A percentile compares a stretch with the other conserved stretches of the same genome.
phyloP scores from a whole-genome alignment of 2,888 invertebrate species.

The Pandemis heparana region DNA sequence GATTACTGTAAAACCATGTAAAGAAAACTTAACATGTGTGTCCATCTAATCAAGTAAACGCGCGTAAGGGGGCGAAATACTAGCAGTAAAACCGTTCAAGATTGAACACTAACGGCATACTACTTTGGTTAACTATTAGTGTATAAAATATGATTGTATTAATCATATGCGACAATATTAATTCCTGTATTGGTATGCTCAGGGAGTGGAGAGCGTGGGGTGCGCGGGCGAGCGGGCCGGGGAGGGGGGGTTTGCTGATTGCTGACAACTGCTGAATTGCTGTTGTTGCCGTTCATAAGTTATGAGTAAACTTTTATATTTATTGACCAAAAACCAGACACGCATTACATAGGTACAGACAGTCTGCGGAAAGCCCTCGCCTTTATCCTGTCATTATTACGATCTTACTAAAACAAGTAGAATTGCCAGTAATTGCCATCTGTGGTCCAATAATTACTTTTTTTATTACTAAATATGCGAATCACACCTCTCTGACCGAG shows the following conservation, averaged over 20 bases:
- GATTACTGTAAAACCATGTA: background rate
- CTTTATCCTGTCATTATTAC: constrained; percentile 4
- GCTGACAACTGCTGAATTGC: constrained; percentile 85
- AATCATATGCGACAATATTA: constrained; percentile 65
- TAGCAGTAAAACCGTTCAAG: background rate
- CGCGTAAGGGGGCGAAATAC: background rate
- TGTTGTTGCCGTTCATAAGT: constrained; percentile 84
- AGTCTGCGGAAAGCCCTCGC: background rate
- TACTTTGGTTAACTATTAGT: constrained; percentile 17
- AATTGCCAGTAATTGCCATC: constrained; percentile 6
- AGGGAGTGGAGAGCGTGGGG: constrained; percentile 81
- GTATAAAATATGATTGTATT: constrained; percentile 4
- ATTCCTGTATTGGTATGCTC: constrained; percentile 82
- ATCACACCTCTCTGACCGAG: constrained; percentile 7
- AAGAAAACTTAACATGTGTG: background rate
- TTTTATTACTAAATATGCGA: background rate
- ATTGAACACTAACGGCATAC: constrained; percentile 17
- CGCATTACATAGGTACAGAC: constrained; percentile 61
- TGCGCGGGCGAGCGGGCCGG: constrained; percentile 80
- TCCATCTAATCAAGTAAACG: background rate
- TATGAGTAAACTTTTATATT: constrained; percentile 84
- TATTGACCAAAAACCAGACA: constrained; percentile 74
- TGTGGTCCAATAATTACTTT: constrained; percentile 2
- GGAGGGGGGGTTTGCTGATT: constrained; percentile 78
- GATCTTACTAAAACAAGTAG: background rate